A percentile compares a stretch with the other conserved stretches of the same genome.
These are phyloP conservation scores for Muricea muricata DNA, from an alignment of 92 coral and sea anemone genomes.

Conservation along the genomic window DNA sequence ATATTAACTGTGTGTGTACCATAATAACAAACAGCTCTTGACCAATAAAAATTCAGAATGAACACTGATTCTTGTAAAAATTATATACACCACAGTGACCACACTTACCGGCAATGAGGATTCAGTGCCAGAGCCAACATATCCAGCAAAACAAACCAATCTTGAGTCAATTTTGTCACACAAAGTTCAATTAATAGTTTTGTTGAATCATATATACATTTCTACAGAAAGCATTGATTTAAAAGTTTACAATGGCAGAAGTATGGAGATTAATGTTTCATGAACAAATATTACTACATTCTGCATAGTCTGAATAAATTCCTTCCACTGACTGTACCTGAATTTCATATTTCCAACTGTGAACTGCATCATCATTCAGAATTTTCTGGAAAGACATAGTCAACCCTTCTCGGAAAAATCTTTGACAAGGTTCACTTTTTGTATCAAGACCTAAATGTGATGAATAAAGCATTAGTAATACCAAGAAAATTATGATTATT, in stretches of 20 bases:
- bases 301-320: too few species aligned
- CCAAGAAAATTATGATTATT: too few species aligned
- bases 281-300: too few species aligned
- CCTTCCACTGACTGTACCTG: conserved; percentile 69
- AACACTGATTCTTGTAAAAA: too few species aligned
- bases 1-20: too few species aligned
- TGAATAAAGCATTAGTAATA: not conserved
- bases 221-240: conserved; percentile 52
- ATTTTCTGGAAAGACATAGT: conserved; percentile 96
- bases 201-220: conserved; percentile 92
- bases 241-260: not conserved
- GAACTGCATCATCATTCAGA: conserved; percentile 96
- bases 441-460: conserved; percentile 75
- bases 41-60: too few species aligned
- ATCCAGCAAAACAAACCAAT: conserved; percentile 98
- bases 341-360: conserved; percentile 99
- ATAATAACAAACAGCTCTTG: too few species aligned
- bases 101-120: conserved; percentile 58
- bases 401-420: conserved; percentile 95
- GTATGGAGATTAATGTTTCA: too few species aligned
- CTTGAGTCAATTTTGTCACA: conserved; percentile 89
- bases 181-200: conserved; percentile 90
- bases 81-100: too few species aligned
- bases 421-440: conserved; percentile 94
- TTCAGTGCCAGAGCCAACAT: conserved; percentile 85